A percentile compares a stretch with the other conserved stretches of the same genome.
phyloP scores from a whole-genome alignment of 2,888 invertebrate genomes.

The Dynastes maya region DNA sequence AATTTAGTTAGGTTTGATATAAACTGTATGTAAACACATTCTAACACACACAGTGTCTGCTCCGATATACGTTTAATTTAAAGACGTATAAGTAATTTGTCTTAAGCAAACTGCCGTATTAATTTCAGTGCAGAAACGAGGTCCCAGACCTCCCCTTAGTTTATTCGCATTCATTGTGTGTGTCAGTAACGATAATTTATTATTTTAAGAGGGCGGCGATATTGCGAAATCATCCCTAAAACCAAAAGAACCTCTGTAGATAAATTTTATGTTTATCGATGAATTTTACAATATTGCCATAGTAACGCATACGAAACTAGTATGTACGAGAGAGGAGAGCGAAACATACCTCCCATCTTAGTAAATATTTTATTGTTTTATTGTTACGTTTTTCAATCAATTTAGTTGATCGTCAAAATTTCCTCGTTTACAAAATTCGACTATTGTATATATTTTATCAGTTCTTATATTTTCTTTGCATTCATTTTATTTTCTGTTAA shows the following conservation, averaged over 20 bases:
- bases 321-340: conserved; percentile 1
- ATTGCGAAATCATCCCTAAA: conserved; percentile 13
- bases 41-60: conserved; percentile 56
- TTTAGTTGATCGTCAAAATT: conserved; percentile 23
- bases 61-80: conserved; percentile 49
- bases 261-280: conserved; percentile 34
- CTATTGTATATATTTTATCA: conserved; percentile 23
- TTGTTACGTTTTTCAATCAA: conserved; percentile 46
- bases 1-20: conserved; percentile 53
- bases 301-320: conserved; percentile 26
- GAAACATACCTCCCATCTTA: conserved; percentile 26
- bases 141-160: conserved; percentile 46
- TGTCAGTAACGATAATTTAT: conserved; percentile 44
- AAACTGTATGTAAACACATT: conserved; percentile 44
- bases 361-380: conserved; percentile 47
- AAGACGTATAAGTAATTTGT: conserved; percentile 50
- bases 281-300: conserved; percentile 29
- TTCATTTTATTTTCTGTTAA: conserved; percentile 39
- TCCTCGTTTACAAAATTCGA: conserved; percentile 39
- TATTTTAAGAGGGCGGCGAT: conserved; percentile 38
- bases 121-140: conserved; percentile 67
- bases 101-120: conserved; percentile 66
- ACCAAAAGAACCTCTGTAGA: conserved; percentile 24
- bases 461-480: conserved; percentile 4
- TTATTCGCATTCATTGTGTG: conserved; percentile 48